Evolutionary conservation across 2,797 vertebrate species (phyloP).

Genomic region (Alfaro cultratus): DNA sequence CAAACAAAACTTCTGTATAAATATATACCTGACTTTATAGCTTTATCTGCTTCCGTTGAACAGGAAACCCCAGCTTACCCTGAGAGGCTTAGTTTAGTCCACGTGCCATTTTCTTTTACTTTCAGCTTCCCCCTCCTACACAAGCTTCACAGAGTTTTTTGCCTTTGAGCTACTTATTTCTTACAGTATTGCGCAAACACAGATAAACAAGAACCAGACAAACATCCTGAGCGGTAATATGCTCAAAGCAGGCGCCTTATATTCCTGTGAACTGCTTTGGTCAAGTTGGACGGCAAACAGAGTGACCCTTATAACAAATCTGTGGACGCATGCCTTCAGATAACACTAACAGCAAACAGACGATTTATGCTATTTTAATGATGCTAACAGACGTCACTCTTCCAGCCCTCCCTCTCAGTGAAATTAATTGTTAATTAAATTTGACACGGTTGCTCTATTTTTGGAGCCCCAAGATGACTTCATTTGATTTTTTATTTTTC

Average conservation of each 20-base stretch:
- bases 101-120: constrained; percentile 38
- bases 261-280: constrained; percentile 56
- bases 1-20: constrained; percentile 50
- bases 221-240: constrained; percentile 67
- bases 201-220: constrained; percentile 69
- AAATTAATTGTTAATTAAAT: background rate
- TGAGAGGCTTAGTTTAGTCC: constrained; percentile 38
- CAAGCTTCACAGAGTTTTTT: constrained; percentile 26
- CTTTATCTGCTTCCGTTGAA: constrained; percentile 46
- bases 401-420: background rate
- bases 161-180: constrained; percentile 34
- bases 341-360: constrained; percentile 55
- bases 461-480: background rate
- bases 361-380: constrained; percentile 22
- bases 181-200: constrained; percentile 49
- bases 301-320: constrained; percentile 53
- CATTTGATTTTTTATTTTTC: background rate
- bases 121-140: constrained; percentile 36
- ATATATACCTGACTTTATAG: constrained; percentile 20
- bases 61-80: constrained; percentile 31
- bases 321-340: constrained; percentile 57
- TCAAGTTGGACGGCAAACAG: constrained; percentile 67
- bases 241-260: constrained; percentile 57
- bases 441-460: background rate
- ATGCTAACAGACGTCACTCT: constrained; percentile 13